A percentile compares a stretch with the other conserved stretches of the same genome.
Evolutionary conservation across 2,113 vertebrate species (phyloP).

Genomic region (Nymphicus hollandicus): DNA sequence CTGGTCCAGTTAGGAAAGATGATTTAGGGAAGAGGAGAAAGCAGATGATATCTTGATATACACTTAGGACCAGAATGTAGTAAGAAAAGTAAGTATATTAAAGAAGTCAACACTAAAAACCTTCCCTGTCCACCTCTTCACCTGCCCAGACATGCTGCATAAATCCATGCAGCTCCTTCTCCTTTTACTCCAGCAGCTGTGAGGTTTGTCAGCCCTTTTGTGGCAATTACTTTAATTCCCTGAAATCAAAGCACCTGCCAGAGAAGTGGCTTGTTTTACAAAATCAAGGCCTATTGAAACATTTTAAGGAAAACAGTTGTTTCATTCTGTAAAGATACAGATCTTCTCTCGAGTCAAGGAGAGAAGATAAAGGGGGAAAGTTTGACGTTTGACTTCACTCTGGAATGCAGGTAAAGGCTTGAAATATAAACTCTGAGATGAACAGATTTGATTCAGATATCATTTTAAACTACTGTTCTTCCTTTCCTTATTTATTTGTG

Average conservation of each 20-base stretch:
- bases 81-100: neutral
- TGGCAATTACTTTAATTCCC: conserved; percentile 34
- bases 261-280: conserved; percentile 50
- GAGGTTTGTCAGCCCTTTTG: conserved; percentile 22
- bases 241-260: conserved; percentile 54
- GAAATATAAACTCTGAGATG: conserved; percentile 53
- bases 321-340: conserved; percentile 56
- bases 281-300: conserved; percentile 47
- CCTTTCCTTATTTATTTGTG: conserved; percentile 47
- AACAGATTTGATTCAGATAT: conserved; percentile 49
- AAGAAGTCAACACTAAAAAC: neutral
- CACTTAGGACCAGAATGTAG: neutral
- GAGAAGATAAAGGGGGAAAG: conserved; percentile 24
- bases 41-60: neutral
- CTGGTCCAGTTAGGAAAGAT: neutral
- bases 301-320: conserved; percentile 49
- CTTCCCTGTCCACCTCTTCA: neutral
- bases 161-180: neutral
- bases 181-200: neutral
- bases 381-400: conserved; percentile 39
- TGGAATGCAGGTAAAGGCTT: conserved; percentile 53
- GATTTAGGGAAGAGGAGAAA: neutral
- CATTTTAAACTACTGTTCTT: conserved; percentile 19
- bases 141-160: neutral
- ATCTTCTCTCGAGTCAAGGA: conserved; percentile 28